Base-by-base conservation (phyloP, 2,888 invertebrate genomes). In the Agonopterix heracliana region DNA sequence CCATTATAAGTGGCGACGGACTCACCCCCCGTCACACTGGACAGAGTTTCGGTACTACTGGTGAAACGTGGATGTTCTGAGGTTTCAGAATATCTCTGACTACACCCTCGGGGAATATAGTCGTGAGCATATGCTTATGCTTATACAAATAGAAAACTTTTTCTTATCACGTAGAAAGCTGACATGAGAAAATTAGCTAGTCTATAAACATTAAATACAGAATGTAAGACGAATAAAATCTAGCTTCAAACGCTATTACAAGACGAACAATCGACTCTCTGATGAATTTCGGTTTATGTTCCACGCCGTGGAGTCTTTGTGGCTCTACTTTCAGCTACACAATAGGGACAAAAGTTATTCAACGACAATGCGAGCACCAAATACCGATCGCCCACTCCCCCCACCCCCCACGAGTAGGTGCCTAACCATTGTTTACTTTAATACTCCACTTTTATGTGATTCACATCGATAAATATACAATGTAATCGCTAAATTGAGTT, bases 271-370 rank as follows among this genome's bases (percentile, higher is more conserved):
- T 86, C 83, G 83, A 73, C 67, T 71, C 74, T 69, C 81, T 87
- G 88, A 85, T 87, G 86, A 87, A 86, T 87, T 87, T 87, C 83
- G 82, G 86, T 86, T 87, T 84, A 85, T 80, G 83, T 83, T 81
- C 84, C 77, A 72, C 81, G 73, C 77, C 72, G 76, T 68, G 65
- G 74, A 81, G 81, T 86, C 88, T 87, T 89, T 86, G 88, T 85
- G 85, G 82, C 78, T 82, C 78, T 83, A 81, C 83, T 87, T 87
- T 82, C 82, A 79, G 78, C 80, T 61, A 82, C 84, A 88, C 87
- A 89, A 89, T 88, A 83, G 89, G 88, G 85, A 89, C 89, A 89
- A 89, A 89, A 89, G 89, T 89, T 89, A 87, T 86, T 85, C 86
- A 81, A 82, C 86, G 84, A 89, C 89, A 89, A 87, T 88, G 83